These are phyloP conservation scores for Ciconia nigra DNA, from an alignment of 2,797 vertebrate genomes.

Conservation along the genomic window DNA sequence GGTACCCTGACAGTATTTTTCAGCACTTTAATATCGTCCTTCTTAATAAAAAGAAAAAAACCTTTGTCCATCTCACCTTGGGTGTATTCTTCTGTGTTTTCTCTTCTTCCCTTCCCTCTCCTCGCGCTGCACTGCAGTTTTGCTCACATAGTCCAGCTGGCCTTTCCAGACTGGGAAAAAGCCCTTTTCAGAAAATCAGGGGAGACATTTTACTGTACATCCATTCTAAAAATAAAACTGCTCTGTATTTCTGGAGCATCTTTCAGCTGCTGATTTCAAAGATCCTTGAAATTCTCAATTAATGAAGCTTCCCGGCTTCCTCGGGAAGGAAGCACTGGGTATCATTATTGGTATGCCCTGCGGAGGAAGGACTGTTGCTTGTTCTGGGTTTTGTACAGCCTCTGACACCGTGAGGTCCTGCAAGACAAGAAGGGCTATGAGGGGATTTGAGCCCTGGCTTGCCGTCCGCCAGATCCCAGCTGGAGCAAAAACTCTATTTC, in stretches of 20 bases:
- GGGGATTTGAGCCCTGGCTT: neutral
- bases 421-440: neutral
- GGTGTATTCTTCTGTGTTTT: neutral
- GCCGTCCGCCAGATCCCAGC: neutral
- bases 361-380: neutral
- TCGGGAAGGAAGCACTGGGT: neutral
- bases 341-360: neutral
- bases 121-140: neutral
- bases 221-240: slow-evolving; percentile 3
- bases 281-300: slow-evolving; percentile 6
- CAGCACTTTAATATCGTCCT: neutral
- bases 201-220: neutral
- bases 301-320: neutral
- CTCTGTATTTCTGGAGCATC: neutral
- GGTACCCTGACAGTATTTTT: neutral
- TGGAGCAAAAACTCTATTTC: neutral
- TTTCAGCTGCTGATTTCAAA: slow-evolving; percentile 9
- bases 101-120: neutral
- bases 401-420: neutral
- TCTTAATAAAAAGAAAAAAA: neutral
- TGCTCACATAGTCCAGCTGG: neutral
- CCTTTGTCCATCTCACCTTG: neutral
- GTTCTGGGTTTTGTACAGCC: neutral
- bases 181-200: neutral
- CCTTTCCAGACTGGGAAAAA: neutral